phyloP scores from a whole-genome alignment of 2,797 vertebrate species.

The Argentina silus region DNA sequence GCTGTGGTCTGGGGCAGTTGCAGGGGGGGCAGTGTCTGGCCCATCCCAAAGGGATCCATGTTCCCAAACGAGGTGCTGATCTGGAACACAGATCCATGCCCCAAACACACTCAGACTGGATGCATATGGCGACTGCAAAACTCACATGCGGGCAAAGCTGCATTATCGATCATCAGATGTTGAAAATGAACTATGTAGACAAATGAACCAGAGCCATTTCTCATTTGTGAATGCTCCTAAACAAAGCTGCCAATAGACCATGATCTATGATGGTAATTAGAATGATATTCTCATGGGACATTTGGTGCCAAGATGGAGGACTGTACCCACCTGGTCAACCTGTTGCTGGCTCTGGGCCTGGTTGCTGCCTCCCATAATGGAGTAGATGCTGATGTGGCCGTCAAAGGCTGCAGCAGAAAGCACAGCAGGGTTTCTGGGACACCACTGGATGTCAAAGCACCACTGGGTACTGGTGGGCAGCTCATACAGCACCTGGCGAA shows the following conservation, averaged over 20 bases:
- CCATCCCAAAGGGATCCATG: slow-evolving; percentile 94
- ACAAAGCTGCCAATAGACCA: too few relatives aligned
- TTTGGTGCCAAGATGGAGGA: background rate
- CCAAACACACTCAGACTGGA: background rate
- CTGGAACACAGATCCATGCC: slow-evolving; percentile 65
- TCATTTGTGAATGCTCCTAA: too few relatives aligned
- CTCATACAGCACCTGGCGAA: slow-evolving; percentile 91
- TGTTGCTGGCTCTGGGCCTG: slow-evolving; percentile 85
- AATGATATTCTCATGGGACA: too few relatives aligned
- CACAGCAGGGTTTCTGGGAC: slow-evolving; percentile 92
- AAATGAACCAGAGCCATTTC: too few relatives aligned
- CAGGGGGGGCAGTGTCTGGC: slow-evolving; percentile 88
- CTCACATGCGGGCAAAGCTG: too few relatives aligned
- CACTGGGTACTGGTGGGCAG: slow-evolving; percentile 92
- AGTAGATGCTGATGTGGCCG: slow-evolving; percentile 90
- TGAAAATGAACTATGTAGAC: too few relatives aligned
- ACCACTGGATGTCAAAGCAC: slow-evolving; percentile 99
- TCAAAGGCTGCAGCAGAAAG: slow-evolving; percentile 94
- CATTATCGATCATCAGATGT: too few relatives aligned
- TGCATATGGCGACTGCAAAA: too few relatives aligned
- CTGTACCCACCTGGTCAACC: slow-evolving; percentile 84
- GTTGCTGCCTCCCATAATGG: slow-evolving; percentile 92
- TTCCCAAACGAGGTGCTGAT: slow-evolving; percentile 93
- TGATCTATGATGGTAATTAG: too few relatives aligned
- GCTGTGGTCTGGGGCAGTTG: slow-evolving; percentile 85